Conservation (phyloP, 2,113 vertebrate species). For the Polypterus senegalus region DNA sequence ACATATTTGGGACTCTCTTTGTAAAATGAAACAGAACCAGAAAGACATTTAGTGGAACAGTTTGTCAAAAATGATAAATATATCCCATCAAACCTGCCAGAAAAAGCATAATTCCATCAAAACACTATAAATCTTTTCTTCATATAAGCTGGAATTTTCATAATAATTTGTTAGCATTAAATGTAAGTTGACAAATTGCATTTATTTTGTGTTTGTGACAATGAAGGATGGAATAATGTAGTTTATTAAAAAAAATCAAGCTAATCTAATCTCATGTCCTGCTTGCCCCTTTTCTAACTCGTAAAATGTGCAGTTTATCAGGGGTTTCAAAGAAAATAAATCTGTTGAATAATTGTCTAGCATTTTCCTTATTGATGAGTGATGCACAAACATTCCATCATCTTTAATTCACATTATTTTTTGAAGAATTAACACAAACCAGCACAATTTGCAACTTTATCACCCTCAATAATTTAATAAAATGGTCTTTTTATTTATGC, state of each 20-base stretch:
- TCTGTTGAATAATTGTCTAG: too few relatives aligned
- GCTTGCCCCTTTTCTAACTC: not conserved
- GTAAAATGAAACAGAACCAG: conserved; percentile 59
- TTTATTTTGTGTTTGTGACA: conserved; percentile 48
- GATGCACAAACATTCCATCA: too few relatives aligned
- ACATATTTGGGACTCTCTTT: conserved; percentile 56
- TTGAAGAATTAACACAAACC: too few relatives aligned
- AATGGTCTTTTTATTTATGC: too few relatives aligned
- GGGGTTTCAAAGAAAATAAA: too few relatives aligned
- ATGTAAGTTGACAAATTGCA: conserved; percentile 71
- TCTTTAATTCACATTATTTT: too few relatives aligned
- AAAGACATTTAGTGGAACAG: conserved; percentile 55
- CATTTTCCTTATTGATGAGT: too few relatives aligned
- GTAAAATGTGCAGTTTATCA: not conserved
- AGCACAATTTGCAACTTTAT: too few relatives aligned
- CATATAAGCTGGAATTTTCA: conserved; percentile 63
- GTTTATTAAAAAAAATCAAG: conserved; percentile 25
- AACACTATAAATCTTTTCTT: conserved; percentile 85
- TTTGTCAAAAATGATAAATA: conserved; percentile 86
- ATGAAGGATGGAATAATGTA: conserved; percentile 23
- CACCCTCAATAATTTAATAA: too few relatives aligned
- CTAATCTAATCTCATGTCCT: conserved; percentile 19
- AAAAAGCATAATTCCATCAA: conserved; percentile 72
- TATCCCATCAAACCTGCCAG: conserved; percentile 68
- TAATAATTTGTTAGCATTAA: conserved; percentile 61